Percentiles rank a stretch among this genome's conserved stretches.
Evolutionary conservation across 2,888 invertebrate species (phyloP).

Genomic region (Drosophila merina): DNA sequence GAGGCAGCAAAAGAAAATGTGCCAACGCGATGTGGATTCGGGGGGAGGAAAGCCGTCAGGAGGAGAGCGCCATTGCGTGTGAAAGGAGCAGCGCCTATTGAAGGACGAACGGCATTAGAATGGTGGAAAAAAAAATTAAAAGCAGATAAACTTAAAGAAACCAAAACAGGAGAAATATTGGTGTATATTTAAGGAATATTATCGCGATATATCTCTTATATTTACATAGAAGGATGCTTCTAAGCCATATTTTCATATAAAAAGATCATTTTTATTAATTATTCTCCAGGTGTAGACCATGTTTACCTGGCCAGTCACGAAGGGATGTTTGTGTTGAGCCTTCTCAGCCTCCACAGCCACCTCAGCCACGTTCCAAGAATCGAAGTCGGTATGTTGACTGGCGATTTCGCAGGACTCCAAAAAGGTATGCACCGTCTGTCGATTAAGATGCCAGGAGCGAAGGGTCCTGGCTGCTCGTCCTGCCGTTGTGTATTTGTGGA

Average conservation of each 20-base stretch:
- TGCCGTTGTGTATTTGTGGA: constrained; percentile 29
- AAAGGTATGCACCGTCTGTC: constrained; percentile 72
- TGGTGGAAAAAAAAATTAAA: constrained; percentile 58
- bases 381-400: constrained; percentile 33
- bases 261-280: neutral
- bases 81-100: constrained; percentile 75
- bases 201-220: too few species aligned
- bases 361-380: constrained; percentile 10
- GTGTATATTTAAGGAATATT: neutral
- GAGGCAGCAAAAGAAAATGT: constrained; percentile 60
- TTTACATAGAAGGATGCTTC: too few species aligned
- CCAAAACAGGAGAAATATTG: neutral
- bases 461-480: constrained; percentile 31
- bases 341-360: neutral
- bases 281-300: constrained; percentile 46
- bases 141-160: constrained; percentile 8
- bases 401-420: constrained; percentile 56
- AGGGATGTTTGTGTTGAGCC: constrained; percentile 46
- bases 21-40: constrained; percentile 48
- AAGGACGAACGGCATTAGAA: constrained; percentile 73
- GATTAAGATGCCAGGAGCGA: constrained; percentile 69
- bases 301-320: constrained; percentile 57
- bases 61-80: constrained; percentile 56
- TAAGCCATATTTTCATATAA: too few species aligned
- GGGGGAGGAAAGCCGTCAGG: constrained; percentile 28